Conservation (phyloP, 2,113 vertebrate genomes). For the Trematocara marginatum region DNA sequence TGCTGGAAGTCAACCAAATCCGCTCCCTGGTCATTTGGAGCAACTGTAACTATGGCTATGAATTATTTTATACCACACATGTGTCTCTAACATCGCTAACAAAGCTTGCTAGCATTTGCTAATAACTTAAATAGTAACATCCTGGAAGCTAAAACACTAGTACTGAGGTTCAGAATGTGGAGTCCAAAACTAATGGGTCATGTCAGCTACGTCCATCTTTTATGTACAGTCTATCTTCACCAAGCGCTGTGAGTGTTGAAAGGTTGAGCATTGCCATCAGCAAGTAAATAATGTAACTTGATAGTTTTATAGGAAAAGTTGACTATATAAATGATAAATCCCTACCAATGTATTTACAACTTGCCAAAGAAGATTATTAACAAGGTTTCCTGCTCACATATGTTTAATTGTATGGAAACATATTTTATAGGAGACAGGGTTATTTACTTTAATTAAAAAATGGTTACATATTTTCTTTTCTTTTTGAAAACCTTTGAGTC, state of each 20-base stretch:
- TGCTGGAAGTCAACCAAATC: not conserved
- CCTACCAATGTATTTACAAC: not conserved
- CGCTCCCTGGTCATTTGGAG: not conserved
- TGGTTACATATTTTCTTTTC: not conserved
- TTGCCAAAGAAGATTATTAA: not conserved
- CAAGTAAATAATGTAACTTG: not conserved
- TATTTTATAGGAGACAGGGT: not conserved
- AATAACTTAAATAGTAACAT: not conserved
- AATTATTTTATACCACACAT: not conserved
- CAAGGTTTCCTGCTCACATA: not conserved
- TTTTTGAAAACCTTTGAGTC: not conserved
- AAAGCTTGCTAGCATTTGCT: not conserved
- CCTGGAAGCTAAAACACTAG: not conserved
- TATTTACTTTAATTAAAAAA: not conserved
- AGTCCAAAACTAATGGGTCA: not conserved
- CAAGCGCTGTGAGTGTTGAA: not conserved
- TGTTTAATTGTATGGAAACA: not conserved
- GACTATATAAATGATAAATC: not conserved
- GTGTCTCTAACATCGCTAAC: not conserved
- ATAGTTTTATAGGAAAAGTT: not conserved
- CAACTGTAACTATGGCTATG: not conserved
- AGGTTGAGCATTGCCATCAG: not conserved
- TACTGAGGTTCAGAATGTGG: not conserved
- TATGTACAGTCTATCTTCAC: not conserved
- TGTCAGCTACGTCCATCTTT: not conserved